Percentiles rank a stretch among this genome's conserved stretches.
Evolutionary conservation across 2,113 vertebrate species (phyloP).

Genomic region (Odontophorus gujanensis): DNA sequence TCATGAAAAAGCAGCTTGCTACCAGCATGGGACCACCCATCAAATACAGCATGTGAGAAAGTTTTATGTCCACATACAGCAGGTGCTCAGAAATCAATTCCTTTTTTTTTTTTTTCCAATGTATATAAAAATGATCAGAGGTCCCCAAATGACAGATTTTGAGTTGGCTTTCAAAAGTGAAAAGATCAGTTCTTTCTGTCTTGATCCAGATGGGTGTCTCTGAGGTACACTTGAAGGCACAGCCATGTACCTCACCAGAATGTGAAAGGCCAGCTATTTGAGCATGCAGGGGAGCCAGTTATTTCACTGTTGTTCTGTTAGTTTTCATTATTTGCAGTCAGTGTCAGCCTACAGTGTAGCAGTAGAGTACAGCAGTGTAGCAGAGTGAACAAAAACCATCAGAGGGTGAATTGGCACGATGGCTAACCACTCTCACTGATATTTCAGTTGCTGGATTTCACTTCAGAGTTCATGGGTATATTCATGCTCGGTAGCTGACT

Average conservation of each 20-base stretch:
- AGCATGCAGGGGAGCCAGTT: fast-evolving
- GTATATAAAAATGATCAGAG: not conserved
- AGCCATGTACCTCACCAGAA: not conserved
- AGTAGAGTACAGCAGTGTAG: not conserved
- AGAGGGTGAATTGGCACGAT: not conserved
- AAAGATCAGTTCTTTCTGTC: not conserved
- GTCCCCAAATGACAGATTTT: not conserved
- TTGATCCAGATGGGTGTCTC: not conserved
- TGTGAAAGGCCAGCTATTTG: not conserved
- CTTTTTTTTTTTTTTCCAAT: not conserved
- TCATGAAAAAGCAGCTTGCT: not conserved
- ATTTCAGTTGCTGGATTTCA: not conserved
- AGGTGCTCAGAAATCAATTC: not conserved
- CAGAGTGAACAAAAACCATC: not conserved
- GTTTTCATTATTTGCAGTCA: not conserved
- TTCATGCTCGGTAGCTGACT: not conserved
- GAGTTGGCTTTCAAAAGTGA: not conserved
- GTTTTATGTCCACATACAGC: not conserved
- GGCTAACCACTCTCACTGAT: not conserved
- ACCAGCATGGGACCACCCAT: fast-evolving
- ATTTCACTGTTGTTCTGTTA: not conserved
- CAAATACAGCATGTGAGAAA: not conserved
- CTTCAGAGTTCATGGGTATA: not conserved
- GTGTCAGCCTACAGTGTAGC: not conserved
- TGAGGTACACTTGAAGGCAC: not conserved